Evolutionary conservation across 92 coral and sea anemone genomes (phyloP), one percentile per base, ranked within the genome.

Genomic region (Desmophyllum pertusum): DNA sequence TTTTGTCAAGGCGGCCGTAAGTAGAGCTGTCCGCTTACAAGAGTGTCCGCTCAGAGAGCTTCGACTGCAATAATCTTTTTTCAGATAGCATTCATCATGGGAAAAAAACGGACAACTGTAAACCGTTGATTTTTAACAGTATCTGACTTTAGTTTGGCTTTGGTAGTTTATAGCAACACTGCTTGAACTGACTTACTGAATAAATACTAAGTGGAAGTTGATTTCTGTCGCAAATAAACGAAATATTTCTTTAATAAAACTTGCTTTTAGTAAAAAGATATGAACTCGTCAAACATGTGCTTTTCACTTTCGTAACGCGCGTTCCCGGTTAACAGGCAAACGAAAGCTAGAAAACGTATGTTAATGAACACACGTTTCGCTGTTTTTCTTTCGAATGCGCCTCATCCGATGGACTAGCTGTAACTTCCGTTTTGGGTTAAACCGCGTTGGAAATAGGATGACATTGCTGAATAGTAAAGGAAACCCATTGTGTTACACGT

Each of bases 261-360:
- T 5, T 59, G 73, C 27, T 19, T 33, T 6, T 14, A 66, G 73
- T 17, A 18, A 37, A 35, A 21, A 43, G 21, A 67, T 67, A 21
- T 35, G 27, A 37, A 18, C 45, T 17, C 17, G 1, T n/a, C 42
- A 19, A 30, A 43, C 83, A 78, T 78, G 83, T 78, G 84, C 75
- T 43, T 80, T 80, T 80, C 84, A 52, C 84, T 80, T 80, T 80
- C 84, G 76, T 31, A n/a, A n/a, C n/a, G n/a, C n/a, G n/a, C n/a
- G n/a, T n/a, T n/a, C n/a, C 25, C 21, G 11, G 18, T 38, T 62
- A 17, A 17, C 39, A 38, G 18, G 39, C 55, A 42, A 77, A 57
- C 23, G 25, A 50, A 17, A 21, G 36, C 59, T 40, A 41, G 19
- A 80, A 43, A 65, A n/a, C 40, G 43, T 3, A 17, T 31, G 61